Percentiles rank a stretch among this genome's conserved stretches.
phyloP scores from a whole-genome alignment of 1,140 invertebrate species.

The Drosophila nasuta region DNA sequence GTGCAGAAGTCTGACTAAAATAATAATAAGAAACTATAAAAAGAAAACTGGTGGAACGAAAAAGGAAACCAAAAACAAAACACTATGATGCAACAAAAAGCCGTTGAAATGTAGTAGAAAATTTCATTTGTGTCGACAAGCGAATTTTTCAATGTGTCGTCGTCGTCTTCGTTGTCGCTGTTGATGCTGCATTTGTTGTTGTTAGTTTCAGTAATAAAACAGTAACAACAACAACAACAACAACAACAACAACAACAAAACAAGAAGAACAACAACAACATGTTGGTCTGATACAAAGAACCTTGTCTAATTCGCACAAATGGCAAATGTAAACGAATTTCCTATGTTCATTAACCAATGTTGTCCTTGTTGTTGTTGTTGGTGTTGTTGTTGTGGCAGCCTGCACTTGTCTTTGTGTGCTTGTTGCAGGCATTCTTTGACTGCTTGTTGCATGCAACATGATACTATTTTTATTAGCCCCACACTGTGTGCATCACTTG shows the following conservation, averaged over 20 bases:
- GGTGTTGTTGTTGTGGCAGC: conserved; percentile 2
- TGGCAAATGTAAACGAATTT: conserved; percentile 80
- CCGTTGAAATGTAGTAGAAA: conserved; percentile 52
- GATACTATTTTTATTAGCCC: conserved; percentile 75
- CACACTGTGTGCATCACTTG: conserved; percentile 44
- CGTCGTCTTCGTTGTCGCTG: conserved; percentile 27
- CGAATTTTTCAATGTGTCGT: conserved; percentile 56
- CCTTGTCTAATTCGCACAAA: conserved; percentile 75
- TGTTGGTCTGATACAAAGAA: conserved; percentile 40
- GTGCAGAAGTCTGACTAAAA: background rate
- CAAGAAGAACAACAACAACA: conserved; percentile 9
- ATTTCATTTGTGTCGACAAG: conserved; percentile 63
- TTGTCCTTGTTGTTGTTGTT: conserved; percentile 9
- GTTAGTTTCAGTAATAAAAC: conserved; percentile 62
- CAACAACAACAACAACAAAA: conserved; percentile 5
- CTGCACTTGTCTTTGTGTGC: conserved; percentile 49
- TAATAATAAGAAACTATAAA: conserved; percentile 41
- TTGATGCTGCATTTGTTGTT: conserved; percentile 22
- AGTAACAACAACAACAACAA: conserved; percentile 13
- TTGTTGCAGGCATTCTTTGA: conserved; percentile 36
- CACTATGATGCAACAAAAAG: conserved; percentile 45
- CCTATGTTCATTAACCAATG: conserved; percentile 68
- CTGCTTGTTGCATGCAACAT: conserved; percentile 53
- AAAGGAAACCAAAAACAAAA: conserved; percentile 25
- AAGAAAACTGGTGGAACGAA: conserved; percentile 11